A percentile compares a stretch with the other conserved stretches of the same genome.
Conservation (phyloP, 2,113 vertebrate species). For the Pseudopipra pipra region DNA sequence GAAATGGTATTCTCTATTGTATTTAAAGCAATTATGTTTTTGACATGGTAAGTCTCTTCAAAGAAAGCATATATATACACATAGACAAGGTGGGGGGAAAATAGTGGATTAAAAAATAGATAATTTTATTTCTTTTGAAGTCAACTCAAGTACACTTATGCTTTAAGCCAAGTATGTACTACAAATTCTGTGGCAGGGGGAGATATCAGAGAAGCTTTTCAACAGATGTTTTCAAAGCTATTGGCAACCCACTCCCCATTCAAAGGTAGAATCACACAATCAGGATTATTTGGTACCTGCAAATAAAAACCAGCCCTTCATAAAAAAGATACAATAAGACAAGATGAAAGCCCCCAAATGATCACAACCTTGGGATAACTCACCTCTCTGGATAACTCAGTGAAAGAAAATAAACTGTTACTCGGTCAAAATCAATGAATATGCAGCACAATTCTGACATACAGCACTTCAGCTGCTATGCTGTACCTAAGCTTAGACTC, state of each 20-base stretch:
- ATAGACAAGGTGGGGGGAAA: not conserved
- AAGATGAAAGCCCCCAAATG: not conserved
- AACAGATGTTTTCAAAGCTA: not conserved
- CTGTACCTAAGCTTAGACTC: not conserved
- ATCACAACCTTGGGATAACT: not conserved
- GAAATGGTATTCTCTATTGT: not conserved
- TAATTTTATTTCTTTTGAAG: not conserved
- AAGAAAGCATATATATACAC: not conserved
- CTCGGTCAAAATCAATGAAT: not conserved
- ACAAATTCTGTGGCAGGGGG: not conserved
- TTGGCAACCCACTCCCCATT: not conserved
- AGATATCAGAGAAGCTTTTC: not conserved
- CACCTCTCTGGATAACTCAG: not conserved
- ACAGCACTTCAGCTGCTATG: not conserved
- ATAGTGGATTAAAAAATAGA: not conserved
- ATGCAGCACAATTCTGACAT: not conserved
- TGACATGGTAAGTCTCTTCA: not conserved
- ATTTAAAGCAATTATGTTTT: not conserved
- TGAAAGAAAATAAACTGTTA: not conserved
- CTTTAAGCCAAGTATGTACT: not conserved
- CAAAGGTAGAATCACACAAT: not conserved
- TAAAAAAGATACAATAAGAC: not conserved
- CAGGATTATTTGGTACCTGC: not conserved
- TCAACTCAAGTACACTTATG: not conserved
- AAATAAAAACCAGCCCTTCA: not conserved